Evolutionary conservation across 2,113 vertebrate genomes (phyloP), one percentile per base, ranked within the genome.

Genomic region (Muntiacus muntjak): DNA sequence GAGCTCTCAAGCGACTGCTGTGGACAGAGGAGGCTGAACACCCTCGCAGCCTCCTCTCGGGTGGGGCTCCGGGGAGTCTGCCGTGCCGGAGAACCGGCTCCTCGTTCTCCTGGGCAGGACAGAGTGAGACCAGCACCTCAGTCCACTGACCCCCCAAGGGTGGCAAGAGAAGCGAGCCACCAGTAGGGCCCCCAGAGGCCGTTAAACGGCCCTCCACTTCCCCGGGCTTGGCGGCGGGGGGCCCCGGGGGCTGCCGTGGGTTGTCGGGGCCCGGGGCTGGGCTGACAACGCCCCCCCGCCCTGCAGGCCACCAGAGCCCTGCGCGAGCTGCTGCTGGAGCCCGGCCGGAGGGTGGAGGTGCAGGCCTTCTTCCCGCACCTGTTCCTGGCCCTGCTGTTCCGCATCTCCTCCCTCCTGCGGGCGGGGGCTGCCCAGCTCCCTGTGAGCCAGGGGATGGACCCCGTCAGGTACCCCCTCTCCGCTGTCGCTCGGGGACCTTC

Each of bases 281-380:
- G 52, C 9, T 45, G 64, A 1, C 40, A 5, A 13, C 0, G 0
- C 40, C 74, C 10, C 36, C 36, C 21, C 43, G 0, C 62, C 12
- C 45, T 26, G 0, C 74, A 98, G 98, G 98, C 97, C 86, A 95
- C 97, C 94, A 95, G 92, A 43, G 96, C 98, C 91, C 57, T 98
- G 58, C 54, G 87, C 0, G 67, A 98, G 76, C 82, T 98, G 25
- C 94, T 98, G 87, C 92, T 89, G 90, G 90, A 97, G 11, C 62
- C 92, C 0, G 78, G 55, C 4, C 83, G 76, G 40, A 71, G 64
- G 12, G 14, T 21, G 1, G 97, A 98, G 57, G 55, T 94, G 47
- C 97, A 98, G 86, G 28, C 40, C 17, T 74, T 96, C 60, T 98
- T 97, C 57, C 54, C 95, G 1, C 3, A 76, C 5, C 60, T 98